A percentile compares a stretch with the other conserved stretches of the same genome.
phyloP scores from a whole-genome alignment of 37 sponge, comb jelly and placozoan genomes.

The Chondrosia reniformis region DNA sequence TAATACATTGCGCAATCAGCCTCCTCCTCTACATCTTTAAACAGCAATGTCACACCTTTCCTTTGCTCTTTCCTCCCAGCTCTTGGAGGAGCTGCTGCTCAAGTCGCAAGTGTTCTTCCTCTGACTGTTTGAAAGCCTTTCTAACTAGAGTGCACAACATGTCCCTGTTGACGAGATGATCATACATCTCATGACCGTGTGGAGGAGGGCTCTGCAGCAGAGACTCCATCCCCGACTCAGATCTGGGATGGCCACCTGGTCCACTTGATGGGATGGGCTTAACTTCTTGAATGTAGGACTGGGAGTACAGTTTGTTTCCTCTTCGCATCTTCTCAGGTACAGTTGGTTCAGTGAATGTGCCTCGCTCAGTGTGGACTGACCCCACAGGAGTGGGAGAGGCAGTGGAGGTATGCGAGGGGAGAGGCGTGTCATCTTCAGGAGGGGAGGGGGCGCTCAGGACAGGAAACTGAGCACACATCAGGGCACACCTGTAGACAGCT shows the following conservation, averaged over 20 bases:
- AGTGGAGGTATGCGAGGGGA: constrained; percentile 16
- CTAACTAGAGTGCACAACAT: constrained; percentile 67
- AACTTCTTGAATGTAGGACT: no score
- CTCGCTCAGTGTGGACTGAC: no score
- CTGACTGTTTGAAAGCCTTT: constrained; percentile 60
- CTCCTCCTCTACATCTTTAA: background rate
- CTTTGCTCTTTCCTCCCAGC: constrained; percentile 61
- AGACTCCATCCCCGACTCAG: background rate
- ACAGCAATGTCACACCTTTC: constrained; percentile 43
- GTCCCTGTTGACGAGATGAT: constrained; percentile 31
- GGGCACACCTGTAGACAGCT: constrained; percentile 60
- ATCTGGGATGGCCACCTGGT: constrained; percentile 8
- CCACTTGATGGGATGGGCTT: background rate
- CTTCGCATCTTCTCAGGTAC: no score
- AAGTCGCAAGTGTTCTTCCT: constrained; percentile 60
- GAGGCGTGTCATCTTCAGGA: constrained; percentile 56
- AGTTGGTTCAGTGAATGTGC: no score
- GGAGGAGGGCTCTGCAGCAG: constrained; percentile 43
- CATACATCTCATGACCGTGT: background rate
- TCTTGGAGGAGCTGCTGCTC: constrained; percentile 64
- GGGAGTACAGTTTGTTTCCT: no score
- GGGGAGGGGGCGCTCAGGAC: constrained; percentile 82
- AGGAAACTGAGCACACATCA: constrained; percentile 80
- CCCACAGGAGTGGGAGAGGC: background rate
- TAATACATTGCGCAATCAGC: background rate